Conservation (phyloP, 2,888 invertebrate genomes). For the Carcina quercana region DNA sequence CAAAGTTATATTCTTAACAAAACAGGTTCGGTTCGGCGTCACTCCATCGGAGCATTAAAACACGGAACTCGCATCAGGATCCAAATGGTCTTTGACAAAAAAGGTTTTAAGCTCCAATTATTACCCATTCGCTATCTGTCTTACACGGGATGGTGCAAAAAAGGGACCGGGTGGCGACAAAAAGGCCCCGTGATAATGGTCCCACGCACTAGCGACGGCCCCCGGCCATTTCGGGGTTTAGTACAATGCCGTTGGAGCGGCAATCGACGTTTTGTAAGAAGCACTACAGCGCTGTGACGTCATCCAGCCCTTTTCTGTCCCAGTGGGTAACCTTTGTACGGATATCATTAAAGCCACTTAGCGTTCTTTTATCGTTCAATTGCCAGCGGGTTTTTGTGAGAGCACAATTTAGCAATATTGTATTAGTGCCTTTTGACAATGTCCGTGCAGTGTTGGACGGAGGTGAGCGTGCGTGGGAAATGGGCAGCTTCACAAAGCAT, state of each 20-base stretch:
- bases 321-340: conserved; percentile 39
- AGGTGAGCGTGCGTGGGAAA: too few species aligned
- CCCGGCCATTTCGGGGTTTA: conserved; percentile 47
- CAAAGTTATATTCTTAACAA: too few species aligned
- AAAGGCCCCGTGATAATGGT: conserved; percentile 55
- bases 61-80: conserved; percentile 44
- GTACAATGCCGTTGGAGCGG: conserved; percentile 50
- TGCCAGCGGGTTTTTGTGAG: neutral
- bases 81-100: conserved; percentile 44
- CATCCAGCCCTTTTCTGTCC: conserved; percentile 37
- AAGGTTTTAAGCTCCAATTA: conserved; percentile 59
- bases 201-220: conserved; percentile 40
- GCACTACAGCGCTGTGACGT: conserved; percentile 38
- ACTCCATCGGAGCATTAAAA: conserved; percentile 49
- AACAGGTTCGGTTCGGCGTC: too few species aligned
- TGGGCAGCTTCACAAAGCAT: too few species aligned
- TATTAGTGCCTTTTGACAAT: too few species aligned
- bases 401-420: too few species aligned
- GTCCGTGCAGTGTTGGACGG: too few species aligned
- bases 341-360: conserved; percentile 48
- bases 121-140: conserved; percentile 65
- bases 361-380: conserved; percentile 26
- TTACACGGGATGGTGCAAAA: conserved; percentile 39
- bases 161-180: conserved; percentile 46
- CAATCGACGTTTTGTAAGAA: conserved; percentile 56